Percentiles rank a stretch among this genome's conserved stretches.
These are phyloP conservation scores for Nannoperca australis DNA, from an alignment of 2,797 vertebrate species.

Conservation along the genomic window DNA sequence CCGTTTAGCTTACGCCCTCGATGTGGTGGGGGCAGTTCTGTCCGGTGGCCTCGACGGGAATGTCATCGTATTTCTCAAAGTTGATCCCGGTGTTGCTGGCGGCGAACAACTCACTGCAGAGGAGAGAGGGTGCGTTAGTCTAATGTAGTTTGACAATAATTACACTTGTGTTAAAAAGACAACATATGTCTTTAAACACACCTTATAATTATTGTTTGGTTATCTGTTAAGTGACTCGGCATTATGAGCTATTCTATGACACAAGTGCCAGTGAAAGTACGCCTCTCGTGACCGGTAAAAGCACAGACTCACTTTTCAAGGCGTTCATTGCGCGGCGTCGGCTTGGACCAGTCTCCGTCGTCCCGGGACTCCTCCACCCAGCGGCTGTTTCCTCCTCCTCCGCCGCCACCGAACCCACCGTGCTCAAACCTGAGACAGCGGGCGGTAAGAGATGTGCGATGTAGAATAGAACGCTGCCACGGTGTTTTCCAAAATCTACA, in stretches of 20 bases:
- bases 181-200: neutral
- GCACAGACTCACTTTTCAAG: conserved; percentile 90
- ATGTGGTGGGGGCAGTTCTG: conserved; percentile 95
- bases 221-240: too few species aligned
- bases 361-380: conserved; percentile 93
- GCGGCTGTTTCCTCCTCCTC: conserved; percentile 87
- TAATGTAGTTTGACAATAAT: neutral
- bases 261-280: neutral
- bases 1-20: conserved; percentile 89
- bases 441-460: neutral
- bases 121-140: neutral
- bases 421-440: conserved; percentile 87
- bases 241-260: neutral
- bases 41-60: conserved; percentile 97
- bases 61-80: conserved; percentile 99
- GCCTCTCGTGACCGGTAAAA: neutral
- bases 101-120: conserved; percentile 92
- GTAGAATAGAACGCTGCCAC: neutral
- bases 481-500: neutral
- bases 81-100: conserved; percentile 98
- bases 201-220: too few species aligned
- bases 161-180: neutral
- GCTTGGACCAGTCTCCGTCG: conserved; percentile 98
- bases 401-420: conserved; percentile 76
- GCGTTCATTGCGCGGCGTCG: conserved; percentile 92